Conservation (phyloP, 2,113 vertebrate genomes). For the Recurvirostra avosetta region DNA sequence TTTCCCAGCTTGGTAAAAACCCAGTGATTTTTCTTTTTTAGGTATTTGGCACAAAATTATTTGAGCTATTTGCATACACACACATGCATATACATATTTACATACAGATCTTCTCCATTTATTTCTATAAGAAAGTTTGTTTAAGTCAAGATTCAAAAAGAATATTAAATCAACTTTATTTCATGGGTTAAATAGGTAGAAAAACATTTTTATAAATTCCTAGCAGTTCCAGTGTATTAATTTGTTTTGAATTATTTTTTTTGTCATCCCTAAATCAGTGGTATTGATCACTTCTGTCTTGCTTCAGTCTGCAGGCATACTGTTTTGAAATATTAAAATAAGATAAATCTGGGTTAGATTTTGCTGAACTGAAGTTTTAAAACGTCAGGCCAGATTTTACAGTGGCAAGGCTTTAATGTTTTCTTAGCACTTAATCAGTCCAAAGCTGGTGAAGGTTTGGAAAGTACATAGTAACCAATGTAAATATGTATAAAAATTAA, state of each 20-base stretch:
- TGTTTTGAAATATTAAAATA: neutral
- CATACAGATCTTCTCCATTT: neutral
- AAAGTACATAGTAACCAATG: neutral
- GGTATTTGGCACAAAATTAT: neutral
- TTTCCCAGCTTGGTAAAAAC: neutral
- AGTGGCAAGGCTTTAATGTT: neutral
- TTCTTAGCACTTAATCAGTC: neutral
- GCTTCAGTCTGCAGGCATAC: accelerated
- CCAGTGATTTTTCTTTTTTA: neutral
- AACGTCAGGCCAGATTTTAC: neutral
- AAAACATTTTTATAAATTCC: neutral
- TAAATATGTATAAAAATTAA: neutral
- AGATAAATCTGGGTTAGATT: neutral
- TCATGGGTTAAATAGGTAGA: neutral
- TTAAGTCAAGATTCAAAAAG: neutral
- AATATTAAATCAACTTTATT: neutral
- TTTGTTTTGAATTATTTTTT: neutral
- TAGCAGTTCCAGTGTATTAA: neutral
- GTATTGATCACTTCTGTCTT: neutral
- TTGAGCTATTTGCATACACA: neutral
- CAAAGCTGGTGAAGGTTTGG: neutral
- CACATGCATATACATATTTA: neutral
- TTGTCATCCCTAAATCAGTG: neutral
- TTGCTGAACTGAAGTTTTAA: neutral
- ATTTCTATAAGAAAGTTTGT: neutral